These are phyloP conservation scores for Australoheros facetus DNA, from an alignment of 2,797 vertebrate species.

Conservation along the genomic window DNA sequence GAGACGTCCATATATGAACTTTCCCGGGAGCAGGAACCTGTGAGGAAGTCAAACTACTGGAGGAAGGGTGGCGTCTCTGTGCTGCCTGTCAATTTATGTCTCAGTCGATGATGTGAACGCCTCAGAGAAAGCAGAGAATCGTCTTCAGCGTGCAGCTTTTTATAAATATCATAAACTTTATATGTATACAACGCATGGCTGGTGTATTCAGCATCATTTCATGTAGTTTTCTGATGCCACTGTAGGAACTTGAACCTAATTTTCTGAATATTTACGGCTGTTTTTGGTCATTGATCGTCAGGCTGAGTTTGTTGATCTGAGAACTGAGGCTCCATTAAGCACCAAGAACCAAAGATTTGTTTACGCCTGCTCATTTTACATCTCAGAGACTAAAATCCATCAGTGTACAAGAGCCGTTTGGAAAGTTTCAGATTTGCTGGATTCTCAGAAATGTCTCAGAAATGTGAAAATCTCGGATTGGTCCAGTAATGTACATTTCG, in stretches of 20 bases:
- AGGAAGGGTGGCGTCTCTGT: background rate
- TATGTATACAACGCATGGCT: background rate
- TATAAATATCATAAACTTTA: background rate
- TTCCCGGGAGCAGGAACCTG: background rate
- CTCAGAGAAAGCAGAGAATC: background rate
- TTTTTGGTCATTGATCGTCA: background rate
- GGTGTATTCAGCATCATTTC: background rate
- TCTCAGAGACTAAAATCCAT: background rate
- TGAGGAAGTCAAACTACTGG: background rate
- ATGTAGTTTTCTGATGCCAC: background rate
- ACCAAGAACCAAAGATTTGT: background rate
- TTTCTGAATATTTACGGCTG: background rate
- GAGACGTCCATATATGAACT: no score
- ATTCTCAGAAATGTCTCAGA: background rate
- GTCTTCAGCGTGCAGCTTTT: background rate
- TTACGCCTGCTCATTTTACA: no score
- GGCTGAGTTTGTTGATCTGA: background rate
- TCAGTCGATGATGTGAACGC: background rate
- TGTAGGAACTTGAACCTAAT: background rate
- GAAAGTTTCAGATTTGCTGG: background rate
- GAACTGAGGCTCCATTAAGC: background rate
- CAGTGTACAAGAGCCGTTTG: background rate
- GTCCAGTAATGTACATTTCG: background rate
- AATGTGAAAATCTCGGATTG: background rate
- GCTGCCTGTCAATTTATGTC: fast-evolving